phyloP scores from a whole-genome alignment of 2,888 invertebrate species.

The Portevinia maculata region DNA sequence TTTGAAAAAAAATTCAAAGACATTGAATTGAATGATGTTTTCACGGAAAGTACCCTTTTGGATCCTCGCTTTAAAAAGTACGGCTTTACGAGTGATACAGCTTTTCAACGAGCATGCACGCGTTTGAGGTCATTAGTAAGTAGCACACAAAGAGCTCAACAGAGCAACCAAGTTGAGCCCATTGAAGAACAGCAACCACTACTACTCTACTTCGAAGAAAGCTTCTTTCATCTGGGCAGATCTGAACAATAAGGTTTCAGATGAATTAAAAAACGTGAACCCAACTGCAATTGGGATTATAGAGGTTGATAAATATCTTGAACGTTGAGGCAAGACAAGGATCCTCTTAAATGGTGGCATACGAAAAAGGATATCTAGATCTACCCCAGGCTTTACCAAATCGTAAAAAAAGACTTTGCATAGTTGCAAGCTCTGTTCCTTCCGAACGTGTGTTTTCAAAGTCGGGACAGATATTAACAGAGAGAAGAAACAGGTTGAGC shows the following conservation, averaged over 20 bases:
- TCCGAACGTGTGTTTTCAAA: slow-evolving; percentile 7
- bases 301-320: not conserved
- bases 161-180: not conserved
- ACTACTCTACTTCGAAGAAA: slow-evolving; percentile 5
- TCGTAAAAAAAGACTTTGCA: slow-evolving; percentile 15
- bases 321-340: slow-evolving; percentile 2
- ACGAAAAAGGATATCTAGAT: slow-evolving; percentile 15
- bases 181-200: not conserved
- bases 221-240: slow-evolving; percentile 6
- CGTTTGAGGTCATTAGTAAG: slow-evolving; percentile 5
- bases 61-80: slow-evolving; percentile 38
- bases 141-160: not conserved
- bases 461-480: not conserved
- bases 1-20: not conserved
- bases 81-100: not conserved
- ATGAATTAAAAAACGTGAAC: slow-evolving; percentile 1
- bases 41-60: slow-evolving; percentile 15
- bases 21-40: slow-evolving; percentile 8
- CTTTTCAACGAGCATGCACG: slow-evolving; percentile 3
- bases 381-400: slow-evolving; percentile 23
- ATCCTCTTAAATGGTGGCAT: slow-evolving; percentile 25
- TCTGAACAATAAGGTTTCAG: slow-evolving; percentile 6
- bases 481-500: slow-evolving; percentile 12
- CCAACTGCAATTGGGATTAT: not conserved
- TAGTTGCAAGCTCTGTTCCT: slow-evolving; percentile 18